Base-by-base conservation (phyloP, 2,888 invertebrate genomes). In the Cataglyphis livida region DNA sequence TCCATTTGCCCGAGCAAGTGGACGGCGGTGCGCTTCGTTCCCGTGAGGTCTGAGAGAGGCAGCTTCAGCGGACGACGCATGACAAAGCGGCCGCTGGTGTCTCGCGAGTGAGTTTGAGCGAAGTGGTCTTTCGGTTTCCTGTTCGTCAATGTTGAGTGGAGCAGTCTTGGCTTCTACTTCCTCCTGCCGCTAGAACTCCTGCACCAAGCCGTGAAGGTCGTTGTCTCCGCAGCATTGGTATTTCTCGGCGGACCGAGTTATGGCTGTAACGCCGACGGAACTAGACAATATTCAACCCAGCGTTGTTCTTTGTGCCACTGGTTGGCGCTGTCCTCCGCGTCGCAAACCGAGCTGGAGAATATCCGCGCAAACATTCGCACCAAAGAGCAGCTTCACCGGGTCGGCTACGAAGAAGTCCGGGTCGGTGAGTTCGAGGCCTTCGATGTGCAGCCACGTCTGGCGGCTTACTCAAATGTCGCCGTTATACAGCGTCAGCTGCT, bases 171-270 rank as follows among this genome's bases (percentile, higher is more conserved):
- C 4, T 3, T 38, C 38, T 0, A 3, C 10, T 10, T 28, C 12
- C 4, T 57, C 57, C 1, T 57, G 57, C 0, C 4, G 9, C 57
- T 25, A 57, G 7, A 25, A 57, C 7, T 38, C 9, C 10, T n/a
- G 38, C 10, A 57, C 12, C n/a, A 57, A 1, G 38, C 7, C 1
- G 9, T 7, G 0, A 0, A 57, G 10, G 0, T 25, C 10, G 3
- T 57, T 25, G 9, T 21, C 12, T 0, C 3, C 10, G 0, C 0
- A 10, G 10, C 57, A 25, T 1, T 10, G 25, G 12, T 41, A 0
- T 3, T 3, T 41, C 0, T 3, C 0, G 3, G 41, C 10, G 41
- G 10, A 3, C 0, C 3, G 21, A 1, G 9, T 7, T 0, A 7
- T 9, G 38, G 6, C 38, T 1, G 38, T 1, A 9, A 4, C 0